Evolutionary conservation across 2,888 invertebrate genomes (phyloP), one percentile per base, ranked within the genome.

Genomic region (Cosmorhoe ocellata): DNA sequence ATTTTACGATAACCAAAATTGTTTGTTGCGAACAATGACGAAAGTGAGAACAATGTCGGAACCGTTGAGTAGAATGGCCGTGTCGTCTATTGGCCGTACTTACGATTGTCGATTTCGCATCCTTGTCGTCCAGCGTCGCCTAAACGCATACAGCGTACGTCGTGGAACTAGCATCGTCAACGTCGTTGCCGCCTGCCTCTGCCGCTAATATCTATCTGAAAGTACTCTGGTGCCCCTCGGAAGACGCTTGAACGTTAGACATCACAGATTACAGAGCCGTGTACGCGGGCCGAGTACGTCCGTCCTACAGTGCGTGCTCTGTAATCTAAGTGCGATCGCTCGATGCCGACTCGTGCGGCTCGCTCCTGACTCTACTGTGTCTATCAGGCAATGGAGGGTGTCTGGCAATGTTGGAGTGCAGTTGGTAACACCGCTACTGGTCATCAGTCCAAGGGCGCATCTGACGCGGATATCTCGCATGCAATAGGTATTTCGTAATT

Each of bases 131-230:
- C 76, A 47, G 76, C 50, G 70, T 77, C 53, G 59, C 83, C 81
- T 84, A 84, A 50, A 83, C 76, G 74, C 70, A 63, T 64, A 67
- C 69, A 61, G 69, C 71, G 71, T 71, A 63, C 64, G 69, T 70
- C 69, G 70, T 66, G 65, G 72, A 51, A 48, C 65, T 76, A 66
- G 76, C 76, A 76, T 76, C 74, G 79, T 7, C 4, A 74, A 79
- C 71, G 76, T 74, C 74, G 82, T 70, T 59, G 66, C 65, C 54
- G 63, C 59, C 71, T 51, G 63, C 61, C 71, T 70, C 69, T 66
- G 76, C 69, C 81, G 84, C 81, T 73, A 73, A 71, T 79, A 79
- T 81, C 81, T 81, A 76, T 79, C 84, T 82, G 85, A 82, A 83
- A 83, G 77, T 74, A 81, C 84, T 81, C 79, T 80, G 84, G 85